A percentile compares a stretch with the other conserved stretches of the same genome.
These are phyloP conservation scores for Microctenopoma steveboyesi DNA, from an alignment of 2,797 vertebrate species.

Conservation along the genomic window DNA sequence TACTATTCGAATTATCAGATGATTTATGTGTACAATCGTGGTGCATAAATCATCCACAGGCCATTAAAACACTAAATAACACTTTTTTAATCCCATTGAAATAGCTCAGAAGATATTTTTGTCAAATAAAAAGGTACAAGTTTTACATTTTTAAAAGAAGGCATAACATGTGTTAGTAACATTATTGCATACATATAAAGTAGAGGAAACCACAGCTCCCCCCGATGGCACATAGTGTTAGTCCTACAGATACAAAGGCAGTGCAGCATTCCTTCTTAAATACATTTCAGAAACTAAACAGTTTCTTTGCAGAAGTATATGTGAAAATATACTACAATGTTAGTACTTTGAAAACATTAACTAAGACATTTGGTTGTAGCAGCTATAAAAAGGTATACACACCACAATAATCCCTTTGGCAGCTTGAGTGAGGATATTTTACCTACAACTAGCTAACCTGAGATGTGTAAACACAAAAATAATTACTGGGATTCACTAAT, in stretches of 20 bases:
- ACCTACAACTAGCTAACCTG: constrained; percentile 49
- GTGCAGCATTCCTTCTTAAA: constrained; percentile 25
- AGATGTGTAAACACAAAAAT: constrained; percentile 65
- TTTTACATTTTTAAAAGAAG: constrained; percentile 25
- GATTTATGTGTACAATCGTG: constrained; percentile 46
- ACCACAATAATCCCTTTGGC: constrained; percentile 54
- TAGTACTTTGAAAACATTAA: constrained; percentile 53
- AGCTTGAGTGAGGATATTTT: constrained; percentile 47
- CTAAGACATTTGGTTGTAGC: constrained; percentile 65
- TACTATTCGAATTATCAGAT: constrained; percentile 55
- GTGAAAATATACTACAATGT: constrained; percentile 43
- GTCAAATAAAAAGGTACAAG: constrained; percentile 54
- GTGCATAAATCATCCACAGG: constrained; percentile 53
- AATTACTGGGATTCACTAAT: constrained; percentile 29
- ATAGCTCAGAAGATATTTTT: constrained; percentile 8
- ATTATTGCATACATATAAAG: constrained; percentile 65
- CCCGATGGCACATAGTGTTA: constrained; percentile 54
- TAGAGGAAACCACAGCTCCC: constrained; percentile 18
- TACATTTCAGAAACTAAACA: constrained; percentile 13
- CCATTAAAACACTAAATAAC: constrained; percentile 22
- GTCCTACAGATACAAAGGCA: constrained; percentile 46
- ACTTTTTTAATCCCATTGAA: constrained; percentile 13
- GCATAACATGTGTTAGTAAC: constrained; percentile 52
- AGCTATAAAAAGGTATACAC: constrained; percentile 54
- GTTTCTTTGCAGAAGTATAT: constrained; percentile 18